Base-by-base conservation (phyloP, 2,113 vertebrate genomes). In the Procavia capensis region DNA sequence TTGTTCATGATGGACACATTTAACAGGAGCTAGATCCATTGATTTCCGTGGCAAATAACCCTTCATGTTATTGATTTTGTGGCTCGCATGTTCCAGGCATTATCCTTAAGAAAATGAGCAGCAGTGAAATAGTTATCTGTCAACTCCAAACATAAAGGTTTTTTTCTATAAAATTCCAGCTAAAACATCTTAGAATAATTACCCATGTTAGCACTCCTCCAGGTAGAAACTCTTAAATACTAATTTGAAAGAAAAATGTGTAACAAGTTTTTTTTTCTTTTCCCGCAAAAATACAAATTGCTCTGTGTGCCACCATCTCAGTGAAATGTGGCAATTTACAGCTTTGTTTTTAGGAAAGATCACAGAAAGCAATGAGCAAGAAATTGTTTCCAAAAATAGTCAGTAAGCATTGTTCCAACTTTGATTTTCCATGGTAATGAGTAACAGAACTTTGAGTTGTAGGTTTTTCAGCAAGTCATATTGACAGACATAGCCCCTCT, bases 341-440 rank as follows among this genome's bases (percentile, higher is more conserved):
- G 96, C 91, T 95, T 93, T 96, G 74, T 96, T 94, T 98, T 97
- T 84, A 97, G 96, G 96, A 96, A 97, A 96, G 50, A 96, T 91
- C 36, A 2, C 0, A 24, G 93, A 89, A 95, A 97, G 88, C 90
- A 97, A 94, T 97, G 96, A 98, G 41, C 88, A 91, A 95, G 96
- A 95, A 88, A 95, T 89, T 97, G 96, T 96, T 96, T 97, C 95
- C 95, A 93, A 86, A 98, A 98, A 93, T 50, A 96, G 94, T 94
- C 98, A 83, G 95, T 95, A 96, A 98, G 90, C 94, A 54, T 97
- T 97, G 95, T 97, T 97, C 75, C 88, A 76, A 0, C 41, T 96
- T 98, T 98, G 97, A 98, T 98, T 98, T 95, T 95, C 86, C 81
- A 90, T 85, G 14, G 79, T 98, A 98, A 98, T 94, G 97, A 98